phyloP scores from a whole-genome alignment of 2,113 vertebrate species.

The Colossoma macropomum region DNA sequence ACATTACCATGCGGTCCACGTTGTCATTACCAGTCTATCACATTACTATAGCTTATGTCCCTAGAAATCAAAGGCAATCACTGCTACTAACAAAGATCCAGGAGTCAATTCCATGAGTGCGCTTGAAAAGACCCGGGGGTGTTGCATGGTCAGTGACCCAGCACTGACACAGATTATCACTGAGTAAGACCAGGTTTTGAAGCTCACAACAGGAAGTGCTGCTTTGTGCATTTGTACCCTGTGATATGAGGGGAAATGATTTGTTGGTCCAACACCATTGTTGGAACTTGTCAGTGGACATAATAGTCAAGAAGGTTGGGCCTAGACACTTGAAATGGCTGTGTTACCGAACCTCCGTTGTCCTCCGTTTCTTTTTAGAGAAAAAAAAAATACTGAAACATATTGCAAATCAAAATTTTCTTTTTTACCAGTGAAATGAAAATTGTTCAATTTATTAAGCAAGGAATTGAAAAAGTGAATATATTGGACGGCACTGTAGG shows the following conservation, averaged over 20 bases:
- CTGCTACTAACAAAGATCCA: neutral
- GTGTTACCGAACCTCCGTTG: neutral
- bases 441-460: neutral
- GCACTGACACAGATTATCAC: neutral
- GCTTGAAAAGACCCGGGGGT: slow-evolving; percentile 35
- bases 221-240: slow-evolving; percentile 63
- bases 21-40: too few species aligned
- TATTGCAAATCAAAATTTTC: too few species aligned
- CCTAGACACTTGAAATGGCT: neutral
- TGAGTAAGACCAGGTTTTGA: neutral
- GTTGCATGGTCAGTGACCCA: neutral
- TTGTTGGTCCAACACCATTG: slow-evolving; percentile 78
- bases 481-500: neutral
- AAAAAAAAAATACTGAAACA: neutral
- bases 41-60: too few species aligned
- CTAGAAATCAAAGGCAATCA: neutral
- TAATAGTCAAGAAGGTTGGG: slow-evolving; percentile 63
- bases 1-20: too few species aligned
- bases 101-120: neutral
- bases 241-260: slow-evolving; percentile 67
- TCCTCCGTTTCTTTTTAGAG: neutral
- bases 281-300: slow-evolving; percentile 71
- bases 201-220: slow-evolving; percentile 48
- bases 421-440: neutral
- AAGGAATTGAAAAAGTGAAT: neutral